phyloP scores from a whole-genome alignment of 1,140 invertebrate genomes.

The Macrocentrus cingulum region DNA sequence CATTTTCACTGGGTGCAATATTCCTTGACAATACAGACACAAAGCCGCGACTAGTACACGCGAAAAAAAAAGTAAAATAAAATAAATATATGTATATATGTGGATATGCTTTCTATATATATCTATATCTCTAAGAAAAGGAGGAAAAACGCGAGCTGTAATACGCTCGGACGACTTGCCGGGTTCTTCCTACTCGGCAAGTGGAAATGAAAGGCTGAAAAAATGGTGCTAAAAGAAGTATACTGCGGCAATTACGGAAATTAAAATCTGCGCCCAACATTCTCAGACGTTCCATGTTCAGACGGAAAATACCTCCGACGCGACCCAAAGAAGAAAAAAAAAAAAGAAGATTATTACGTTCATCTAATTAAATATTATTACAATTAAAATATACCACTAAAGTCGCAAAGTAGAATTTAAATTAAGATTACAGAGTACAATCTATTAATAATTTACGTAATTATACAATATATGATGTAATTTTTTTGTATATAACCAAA shows the following conservation, averaged over 20 bases:
- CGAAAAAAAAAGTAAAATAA: slow-evolving; percentile 5
- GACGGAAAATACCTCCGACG: neutral
- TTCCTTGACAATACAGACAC: slow-evolving; percentile 17
- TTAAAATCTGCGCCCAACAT: slow-evolving; percentile 24
- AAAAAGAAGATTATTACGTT: too few species aligned
- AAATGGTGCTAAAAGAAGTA: slow-evolving; percentile 22
- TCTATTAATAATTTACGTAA: too few species aligned
- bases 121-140: too few species aligned
- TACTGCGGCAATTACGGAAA: slow-evolving; percentile 30
- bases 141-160: neutral
- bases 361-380: too few species aligned
- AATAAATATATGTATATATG: neutral
- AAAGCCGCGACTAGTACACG: slow-evolving; percentile 5
- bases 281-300: neutral
- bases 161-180: slow-evolving; percentile 10
- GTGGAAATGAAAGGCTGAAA: slow-evolving; percentile 23
- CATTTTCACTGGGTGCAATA: slow-evolving; percentile 19
- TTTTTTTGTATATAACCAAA: too few species aligned
- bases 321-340: neutral
- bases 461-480: too few species aligned
- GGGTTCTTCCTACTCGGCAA: slow-evolving; percentile 19
- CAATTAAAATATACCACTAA: slow-evolving; percentile 7
- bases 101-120: too few species aligned
- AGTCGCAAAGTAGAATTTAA: neutral
- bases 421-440: too few species aligned